phyloP scores from a whole-genome alignment of 2,113 vertebrate genomes.

The Connochaetes taurinus region DNA sequence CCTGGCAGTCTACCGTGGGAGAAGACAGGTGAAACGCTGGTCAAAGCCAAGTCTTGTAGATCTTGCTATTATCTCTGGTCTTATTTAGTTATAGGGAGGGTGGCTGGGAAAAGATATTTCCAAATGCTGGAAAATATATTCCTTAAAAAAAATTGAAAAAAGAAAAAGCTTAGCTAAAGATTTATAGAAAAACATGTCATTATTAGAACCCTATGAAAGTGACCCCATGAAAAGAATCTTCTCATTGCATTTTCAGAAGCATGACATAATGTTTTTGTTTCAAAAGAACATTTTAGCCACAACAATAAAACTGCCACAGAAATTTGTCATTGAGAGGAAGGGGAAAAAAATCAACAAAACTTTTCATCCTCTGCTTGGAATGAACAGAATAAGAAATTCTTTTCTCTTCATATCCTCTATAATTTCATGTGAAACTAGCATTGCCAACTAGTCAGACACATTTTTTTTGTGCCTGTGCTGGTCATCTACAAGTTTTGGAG shows the following conservation, averaged over 20 bases:
- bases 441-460: not conserved
- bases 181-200: conserved; percentile 15
- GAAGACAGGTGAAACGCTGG: not conserved
- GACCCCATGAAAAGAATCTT: conserved; percentile 8
- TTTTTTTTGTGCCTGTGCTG: not conserved
- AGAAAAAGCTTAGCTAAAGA: not conserved
- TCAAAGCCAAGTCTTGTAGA: not conserved
- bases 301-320: conserved; percentile 46
- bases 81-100: not conserved
- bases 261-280: conserved; percentile 56
- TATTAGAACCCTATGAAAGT: conserved; percentile 21
- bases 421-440: not conserved
- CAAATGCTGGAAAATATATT: not conserved
- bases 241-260: conserved; percentile 26
- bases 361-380: not conserved
- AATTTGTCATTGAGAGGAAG: not conserved
- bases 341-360: not conserved
- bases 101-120: not conserved
- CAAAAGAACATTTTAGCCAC: conserved; percentile 44
- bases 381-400: not conserved
- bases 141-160: not conserved
- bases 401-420: not conserved
- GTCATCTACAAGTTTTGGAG: not conserved
- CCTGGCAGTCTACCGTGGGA: too few species aligned
- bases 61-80: not conserved